Evolutionary conservation across 1,140 invertebrate species (phyloP), one percentile per base, ranked within the genome.

Genomic region (Rhopalosiphum maidis): DNA sequence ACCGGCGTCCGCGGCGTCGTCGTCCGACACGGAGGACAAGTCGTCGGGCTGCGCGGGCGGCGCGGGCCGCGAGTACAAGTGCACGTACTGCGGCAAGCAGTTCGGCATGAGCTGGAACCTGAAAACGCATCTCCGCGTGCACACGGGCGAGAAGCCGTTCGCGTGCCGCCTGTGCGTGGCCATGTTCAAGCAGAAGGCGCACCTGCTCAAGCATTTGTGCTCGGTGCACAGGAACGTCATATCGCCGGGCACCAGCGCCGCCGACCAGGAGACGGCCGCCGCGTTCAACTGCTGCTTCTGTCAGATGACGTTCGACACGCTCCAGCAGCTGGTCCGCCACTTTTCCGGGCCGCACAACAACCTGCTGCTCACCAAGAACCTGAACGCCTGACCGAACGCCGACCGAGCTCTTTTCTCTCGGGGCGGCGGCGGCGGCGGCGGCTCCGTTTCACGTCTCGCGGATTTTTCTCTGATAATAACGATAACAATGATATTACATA

Each of bases 91-190:
- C 95, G 97, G 97, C 51, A 98, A 98, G 95, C 97, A 98, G 95
- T 98, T 98, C 94, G 97, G 97, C 60, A 98, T 98, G 97, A 98
- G 97, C 2, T 98, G 97, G 97, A 98, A 98, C 96, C 96, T 98
- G 94, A 98, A 98, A 95, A 98, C 97, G 86, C 97, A 98, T 95
- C 95, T 98, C 60, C 96, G 97, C 95, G 97, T 98, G 30, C 97
- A 98, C 95, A 98, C 97, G 0, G 98, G 97, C 87, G 98, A 98
- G 94, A 98, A 98, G 95, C 98, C 97, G 11, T 98, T 98, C 94
- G 97, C 97, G 82, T 98, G 97, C 96, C 96, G 97, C 94, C 96
- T 98, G 2, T 98, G 97, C 95, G 97, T 98, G 30, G 97, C 97
- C 51, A 98, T 98, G 97, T 98, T 98, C 95, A 98, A 98, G 95